phyloP scores from a whole-genome alignment of 2,888 invertebrate species.

The Electrophaes corylata region DNA sequence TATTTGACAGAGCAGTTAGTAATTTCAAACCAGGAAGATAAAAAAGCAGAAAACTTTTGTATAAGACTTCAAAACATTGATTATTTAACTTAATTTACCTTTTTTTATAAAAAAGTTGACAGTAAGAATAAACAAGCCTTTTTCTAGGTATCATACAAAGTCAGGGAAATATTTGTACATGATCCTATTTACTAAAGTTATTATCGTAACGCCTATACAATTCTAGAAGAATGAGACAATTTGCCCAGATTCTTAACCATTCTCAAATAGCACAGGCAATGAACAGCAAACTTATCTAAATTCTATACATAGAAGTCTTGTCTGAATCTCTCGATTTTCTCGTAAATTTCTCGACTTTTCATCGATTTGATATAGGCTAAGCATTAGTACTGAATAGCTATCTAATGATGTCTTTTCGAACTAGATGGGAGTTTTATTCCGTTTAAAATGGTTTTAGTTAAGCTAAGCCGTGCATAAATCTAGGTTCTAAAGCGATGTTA shows the following conservation, averaged over 20 bases:
- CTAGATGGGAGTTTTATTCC: constrained; percentile 29
- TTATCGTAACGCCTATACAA: no score
- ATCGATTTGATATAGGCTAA: constrained; percentile 38
- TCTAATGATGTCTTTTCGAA: constrained; percentile 43
- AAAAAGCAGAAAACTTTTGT: no score
- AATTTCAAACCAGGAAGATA: no score
- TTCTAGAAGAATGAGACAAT: no score
- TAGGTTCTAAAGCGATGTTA: constrained; percentile 23
- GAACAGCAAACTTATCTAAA: neutral
- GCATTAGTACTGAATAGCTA: constrained; percentile 42
- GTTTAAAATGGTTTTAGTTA: constrained; percentile 15
- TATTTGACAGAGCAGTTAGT: neutral
- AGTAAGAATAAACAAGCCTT: no score
- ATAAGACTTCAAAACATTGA: no score
- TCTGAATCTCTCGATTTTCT: no score
- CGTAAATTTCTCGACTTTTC: constrained; percentile 34
- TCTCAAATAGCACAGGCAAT: neutral
- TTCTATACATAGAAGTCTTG: neutral
- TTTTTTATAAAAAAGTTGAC: no score
- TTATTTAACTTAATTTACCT: no score
- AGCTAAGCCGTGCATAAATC: constrained; percentile 19
- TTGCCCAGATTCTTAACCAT: neutral
- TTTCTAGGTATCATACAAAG: no score
- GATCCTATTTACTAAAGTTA: no score
- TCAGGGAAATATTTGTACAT: no score